A percentile compares a stretch with the other conserved stretches of the same genome.
Evolutionary conservation across 2,113 vertebrate genomes (phyloP).

Genomic region (Helogale parvula): DNA sequence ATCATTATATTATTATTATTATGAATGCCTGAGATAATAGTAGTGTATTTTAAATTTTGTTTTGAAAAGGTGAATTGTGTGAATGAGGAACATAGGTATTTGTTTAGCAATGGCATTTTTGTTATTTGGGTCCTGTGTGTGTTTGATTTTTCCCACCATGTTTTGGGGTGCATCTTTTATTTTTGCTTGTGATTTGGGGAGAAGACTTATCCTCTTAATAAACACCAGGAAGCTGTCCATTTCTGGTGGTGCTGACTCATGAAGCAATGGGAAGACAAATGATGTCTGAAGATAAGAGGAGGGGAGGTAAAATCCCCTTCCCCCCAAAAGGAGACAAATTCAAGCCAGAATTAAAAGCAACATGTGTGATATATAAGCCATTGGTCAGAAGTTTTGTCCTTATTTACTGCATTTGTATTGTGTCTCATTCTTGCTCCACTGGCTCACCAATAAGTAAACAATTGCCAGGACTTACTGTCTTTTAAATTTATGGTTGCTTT

Average conservation of each 20-base stretch:
- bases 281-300: neutral
- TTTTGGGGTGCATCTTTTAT: neutral
- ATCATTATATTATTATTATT: neutral
- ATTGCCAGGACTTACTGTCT: neutral
- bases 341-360: neutral
- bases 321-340: neutral
- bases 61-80: neutral
- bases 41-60: neutral
- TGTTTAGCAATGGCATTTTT: neutral
- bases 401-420: neutral
- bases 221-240: conserved; percentile 52
- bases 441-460: neutral
- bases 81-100: neutral
- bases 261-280: neutral
- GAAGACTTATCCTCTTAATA: neutral
- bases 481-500: neutral
- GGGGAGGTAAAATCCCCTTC: neutral
- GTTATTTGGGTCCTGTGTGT: neutral
- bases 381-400: neutral
- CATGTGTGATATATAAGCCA: neutral
- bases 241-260: conserved; percentile 55
- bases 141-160: neutral
- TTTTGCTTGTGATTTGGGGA: neutral
- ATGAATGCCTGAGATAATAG: neutral
- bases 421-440: neutral